Evolutionary conservation across 2,113 vertebrate species (phyloP), one percentile per base, ranked within the genome.

Genomic region (Sceloporus tristichus): DNA sequence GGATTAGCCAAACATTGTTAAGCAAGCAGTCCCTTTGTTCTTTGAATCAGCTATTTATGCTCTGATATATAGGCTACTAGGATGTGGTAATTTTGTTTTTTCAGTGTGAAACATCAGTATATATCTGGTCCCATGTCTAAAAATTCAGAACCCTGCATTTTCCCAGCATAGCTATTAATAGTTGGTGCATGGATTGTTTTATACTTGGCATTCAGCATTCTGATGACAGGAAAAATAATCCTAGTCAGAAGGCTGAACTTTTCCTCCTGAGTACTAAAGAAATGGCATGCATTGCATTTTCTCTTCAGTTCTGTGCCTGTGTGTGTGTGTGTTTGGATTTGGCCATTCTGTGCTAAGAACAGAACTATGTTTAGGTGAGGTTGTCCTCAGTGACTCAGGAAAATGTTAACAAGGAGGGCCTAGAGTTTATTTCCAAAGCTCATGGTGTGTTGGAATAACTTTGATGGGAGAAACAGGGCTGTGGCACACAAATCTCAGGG

Each of bases 141-240:
- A 91, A 94, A 93, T 88, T 66, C 88, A 92, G 92, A 94, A 92
- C 89, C 87, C 0, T 89, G 85, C 85, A 66, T 95, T 95, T 94
- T 95, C 95, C 90, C 93, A 97, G 92, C 54, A 81, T 85, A 89
- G 85, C 85, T 96, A 96, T 93, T 96, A 96, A 97, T 95, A 96
- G 27, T 76, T 77, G 88, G 80, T 87, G 91, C 84, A 83, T 85
- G 92, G 79, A 40, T 92, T 92, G 84, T 74, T 82, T 90, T 85
- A 48, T 42, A 21, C 23, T 73, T 75, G 87, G 87, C 91, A 88
- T 92, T 92, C 91, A 92, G 91, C 82, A 94, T 81, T 88, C 85
- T 91, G 90, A 89, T 42, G 54, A 88, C 82, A 91, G 89, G 53
- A 29, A 75, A 91, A 87, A 82, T 90, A 65, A 54, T 65, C 56